A percentile compares a stretch with the other conserved stretches of the same genome.
Conservation (phyloP, 2,888 invertebrate genomes). For the Anticlea derivata region DNA sequence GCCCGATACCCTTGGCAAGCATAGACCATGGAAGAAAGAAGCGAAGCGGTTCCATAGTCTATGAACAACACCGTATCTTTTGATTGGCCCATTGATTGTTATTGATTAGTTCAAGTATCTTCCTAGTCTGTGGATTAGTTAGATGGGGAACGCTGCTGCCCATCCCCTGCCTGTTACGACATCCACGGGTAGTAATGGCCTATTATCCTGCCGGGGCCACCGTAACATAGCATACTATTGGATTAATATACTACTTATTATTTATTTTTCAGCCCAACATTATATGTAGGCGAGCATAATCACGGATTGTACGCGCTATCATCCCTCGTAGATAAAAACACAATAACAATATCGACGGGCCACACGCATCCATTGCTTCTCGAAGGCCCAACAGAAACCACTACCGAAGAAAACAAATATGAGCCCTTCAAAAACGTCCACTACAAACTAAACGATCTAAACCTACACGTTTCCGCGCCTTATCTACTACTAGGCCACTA, state of each 20-base stretch:
- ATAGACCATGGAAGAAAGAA: no score
- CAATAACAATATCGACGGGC: slow-evolving; percentile 90
- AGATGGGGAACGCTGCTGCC: no score
- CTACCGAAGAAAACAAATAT: slow-evolving; percentile 56
- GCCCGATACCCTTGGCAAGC: no score
- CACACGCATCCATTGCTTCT: slow-evolving; percentile 88
- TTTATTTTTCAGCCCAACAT: slow-evolving; percentile 88
- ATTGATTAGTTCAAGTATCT: no score
- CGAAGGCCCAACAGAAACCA: slow-evolving; percentile 86
- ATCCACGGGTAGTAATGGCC: no score
- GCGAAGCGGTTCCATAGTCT: no score
- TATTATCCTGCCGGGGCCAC: no score
- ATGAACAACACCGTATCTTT: no score
- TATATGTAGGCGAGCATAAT: slow-evolving; percentile 94
- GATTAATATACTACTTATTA: neutral
- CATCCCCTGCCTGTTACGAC: no score
- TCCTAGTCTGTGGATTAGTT: no score
- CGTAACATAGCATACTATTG: no score
- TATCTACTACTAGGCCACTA: slow-evolving; percentile 87
- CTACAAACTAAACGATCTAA: slow-evolving; percentile 71
- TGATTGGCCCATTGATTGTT: no score
- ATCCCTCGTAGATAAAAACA: slow-evolving; percentile 95
- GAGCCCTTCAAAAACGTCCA: slow-evolving; percentile 80
- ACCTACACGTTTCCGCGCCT: slow-evolving; percentile 70
- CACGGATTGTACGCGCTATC: slow-evolving; percentile 96